Evolutionary conservation across 2,113 vertebrate genomes (phyloP), one percentile per base, ranked within the genome.

Genomic region (Lamprotornis superbus): DNA sequence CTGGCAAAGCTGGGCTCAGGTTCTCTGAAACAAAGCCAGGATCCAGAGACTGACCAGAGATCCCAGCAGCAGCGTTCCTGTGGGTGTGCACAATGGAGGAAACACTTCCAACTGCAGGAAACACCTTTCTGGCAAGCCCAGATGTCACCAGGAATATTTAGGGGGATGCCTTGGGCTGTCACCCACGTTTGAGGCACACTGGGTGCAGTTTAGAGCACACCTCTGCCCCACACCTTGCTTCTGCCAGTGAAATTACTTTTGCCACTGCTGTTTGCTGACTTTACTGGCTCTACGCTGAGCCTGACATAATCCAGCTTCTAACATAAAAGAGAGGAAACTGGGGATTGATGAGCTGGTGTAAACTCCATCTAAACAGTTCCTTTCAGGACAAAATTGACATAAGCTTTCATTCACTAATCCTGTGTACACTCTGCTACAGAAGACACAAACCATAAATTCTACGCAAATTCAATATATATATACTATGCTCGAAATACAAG

Each of bases 11-110:
- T 28, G 57, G 59, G 76, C 57, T 75, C 55, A 22, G 27, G 16
- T 67, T 8, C 57, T 31, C 50, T 65, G 61, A 44, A 46, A 25
- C 60, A 71, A 31, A 70, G 40, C 16, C 53, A 39, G 31, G 37
- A 53, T 3, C 2, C 27, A 30, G 31, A 44, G 23, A 10, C 19
- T 13, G 30, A 30, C 2, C 60, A 55, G 39, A 78, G 65, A 44
- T 56, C 15, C 25, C 1, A 7, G 39, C 15, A 84, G 56, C 28
- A 22, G 7, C 0, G 7, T 28, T 35, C 44, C 25, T 8, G 59
- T 10, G 49, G 39, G 6, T 5, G 40, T 42, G 33, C 80, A 65
- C 30, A 7, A 5, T 0, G 2, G 6, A 64, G 13, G 15, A 30
- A 61, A 55, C 0, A 4, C 14, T 59, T 39, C 11, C 39, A 18